A percentile compares a stretch with the other conserved stretches of the same genome.
Conservation (phyloP, 2,888 invertebrate genomes). For the Strigamia crassipes region DNA sequence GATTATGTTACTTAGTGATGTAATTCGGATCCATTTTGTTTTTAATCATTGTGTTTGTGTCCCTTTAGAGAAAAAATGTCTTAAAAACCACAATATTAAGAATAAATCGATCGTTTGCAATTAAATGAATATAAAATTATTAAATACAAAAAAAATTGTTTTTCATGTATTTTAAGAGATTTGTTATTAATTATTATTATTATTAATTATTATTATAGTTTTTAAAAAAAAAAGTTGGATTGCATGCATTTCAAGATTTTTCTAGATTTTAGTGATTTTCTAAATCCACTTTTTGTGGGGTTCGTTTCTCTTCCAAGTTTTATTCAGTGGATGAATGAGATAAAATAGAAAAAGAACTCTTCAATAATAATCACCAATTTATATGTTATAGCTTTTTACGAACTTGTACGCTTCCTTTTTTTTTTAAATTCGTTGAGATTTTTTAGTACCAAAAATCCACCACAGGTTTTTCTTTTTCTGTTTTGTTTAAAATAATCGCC, state of each 20-base stretch:
- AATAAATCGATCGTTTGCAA: slow-evolving; percentile 3
- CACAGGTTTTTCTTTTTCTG: background rate
- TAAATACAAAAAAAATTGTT: slow-evolving; percentile 8
- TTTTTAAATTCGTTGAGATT: background rate
- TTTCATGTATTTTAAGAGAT: slow-evolving; percentile 12
- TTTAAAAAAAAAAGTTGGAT: background rate
- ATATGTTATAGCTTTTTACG: slow-evolving; percentile 17
- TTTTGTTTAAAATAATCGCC: background rate
- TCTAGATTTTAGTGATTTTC: background rate
- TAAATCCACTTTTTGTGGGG: background rate
- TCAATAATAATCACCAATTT: background rate
- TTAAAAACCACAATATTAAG: slow-evolving; percentile 1
- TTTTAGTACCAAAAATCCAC: background rate
- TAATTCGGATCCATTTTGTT: slow-evolving; percentile 4
- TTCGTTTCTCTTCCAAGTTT: slow-evolving; percentile 22
- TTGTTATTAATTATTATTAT: background rate
- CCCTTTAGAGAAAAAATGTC: background rate
- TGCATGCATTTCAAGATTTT: background rate
- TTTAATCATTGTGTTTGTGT: slow-evolving; percentile 6
- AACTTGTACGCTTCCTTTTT: background rate
- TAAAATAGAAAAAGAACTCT: background rate
- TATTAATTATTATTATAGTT: background rate
- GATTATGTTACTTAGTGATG: slow-evolving; percentile 5
- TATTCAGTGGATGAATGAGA: background rate
- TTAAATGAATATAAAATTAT: slow-evolving; percentile 1